Base-by-base conservation (phyloP, 2,888 invertebrate genomes). In the Galerucella calmariensis region DNA sequence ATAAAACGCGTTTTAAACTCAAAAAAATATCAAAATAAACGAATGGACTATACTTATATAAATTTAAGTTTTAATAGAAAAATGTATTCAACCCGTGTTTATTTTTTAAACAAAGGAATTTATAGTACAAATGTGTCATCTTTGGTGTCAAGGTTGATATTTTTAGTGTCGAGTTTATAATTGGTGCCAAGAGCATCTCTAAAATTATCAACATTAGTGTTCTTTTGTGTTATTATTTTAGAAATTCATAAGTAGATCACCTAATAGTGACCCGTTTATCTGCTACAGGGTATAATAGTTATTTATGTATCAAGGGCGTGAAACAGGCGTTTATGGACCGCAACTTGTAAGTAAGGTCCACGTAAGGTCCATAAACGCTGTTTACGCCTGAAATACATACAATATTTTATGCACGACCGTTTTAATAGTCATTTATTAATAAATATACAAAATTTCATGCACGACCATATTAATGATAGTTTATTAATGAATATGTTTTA, bases 61-160 rank as follows among this genome's bases (percentile, higher is more conserved):
- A 48, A 48, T 12, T 48, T 48, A 12, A 9, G 14, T 66, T 9
- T 4, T 2, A 53, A 53, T n/a, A 27, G 6, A 53, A 6, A n/a
- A 67, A 53, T 67, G n/a, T 35, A 24, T n/a, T 27, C 27, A 51
- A 27, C 20, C 9, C 24, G 14, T 53, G 11, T 48, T 58, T 41
- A 44, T 58, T 68, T 67, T 68, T 16, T 24, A n/a, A n/a, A 68
- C 24, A 44, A 58, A 27, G 27, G 41, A 46, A 59, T 59, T 69
- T 69, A 10, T n/a, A 69, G 59, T 69, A 14, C 20, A 16, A 61
- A 35, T 72, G 24, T 61, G 61, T 67, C 72, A 58, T 61, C 41
- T 56, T 61, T 61, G 27, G 67, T 75, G 75, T 77, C 77, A 77
- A 77, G 77, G 77, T 70, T 75, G 69, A 66, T 74, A 77, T 75